Evolutionary conservation across 2,888 invertebrate species (phyloP).

Genomic region (Drosophila fulvimacula): DNA sequence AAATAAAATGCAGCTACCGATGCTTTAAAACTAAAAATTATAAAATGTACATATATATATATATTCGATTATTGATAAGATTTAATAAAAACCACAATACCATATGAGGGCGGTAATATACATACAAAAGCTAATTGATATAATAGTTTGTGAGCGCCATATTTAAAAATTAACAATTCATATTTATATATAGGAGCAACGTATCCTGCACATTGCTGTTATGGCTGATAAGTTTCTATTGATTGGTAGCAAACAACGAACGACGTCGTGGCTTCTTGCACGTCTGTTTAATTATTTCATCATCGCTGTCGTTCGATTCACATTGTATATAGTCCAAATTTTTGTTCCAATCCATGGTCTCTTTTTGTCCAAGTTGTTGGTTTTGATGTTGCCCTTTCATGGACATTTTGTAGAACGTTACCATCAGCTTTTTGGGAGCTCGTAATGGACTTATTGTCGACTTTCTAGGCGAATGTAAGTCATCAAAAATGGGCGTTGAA

Average conservation of each 20-base stretch:
- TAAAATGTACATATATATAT: not conserved
- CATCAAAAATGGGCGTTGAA: not conserved
- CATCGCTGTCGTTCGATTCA: not conserved
- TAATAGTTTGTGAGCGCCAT: not conserved
- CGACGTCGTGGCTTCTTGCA: not conserved
- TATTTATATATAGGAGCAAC: too few species aligned
- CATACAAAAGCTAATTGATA: conserved; percentile 16
- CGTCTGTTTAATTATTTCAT: not conserved
- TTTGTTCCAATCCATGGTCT: not conserved
- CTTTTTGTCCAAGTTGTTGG: not conserved
- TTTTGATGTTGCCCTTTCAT: not conserved
- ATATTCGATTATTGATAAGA: not conserved
- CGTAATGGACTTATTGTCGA: not conserved
- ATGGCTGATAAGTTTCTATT: not conserved
- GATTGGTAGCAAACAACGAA: not conserved
- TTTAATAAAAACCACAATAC: not conserved
- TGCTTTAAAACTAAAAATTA: not conserved
- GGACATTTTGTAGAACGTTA: not conserved
- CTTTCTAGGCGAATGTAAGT: not conserved
- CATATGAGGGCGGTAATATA: not conserved
- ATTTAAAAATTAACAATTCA: not conserved
- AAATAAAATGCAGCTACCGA: not conserved
- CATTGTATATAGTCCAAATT: not conserved
- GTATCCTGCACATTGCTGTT: not conserved
- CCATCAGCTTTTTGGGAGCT: not conserved